Percentiles rank a stretch among this genome's conserved stretches.
Conservation (phyloP, 2,113 vertebrate genomes). For the Tyto alba region DNA sequence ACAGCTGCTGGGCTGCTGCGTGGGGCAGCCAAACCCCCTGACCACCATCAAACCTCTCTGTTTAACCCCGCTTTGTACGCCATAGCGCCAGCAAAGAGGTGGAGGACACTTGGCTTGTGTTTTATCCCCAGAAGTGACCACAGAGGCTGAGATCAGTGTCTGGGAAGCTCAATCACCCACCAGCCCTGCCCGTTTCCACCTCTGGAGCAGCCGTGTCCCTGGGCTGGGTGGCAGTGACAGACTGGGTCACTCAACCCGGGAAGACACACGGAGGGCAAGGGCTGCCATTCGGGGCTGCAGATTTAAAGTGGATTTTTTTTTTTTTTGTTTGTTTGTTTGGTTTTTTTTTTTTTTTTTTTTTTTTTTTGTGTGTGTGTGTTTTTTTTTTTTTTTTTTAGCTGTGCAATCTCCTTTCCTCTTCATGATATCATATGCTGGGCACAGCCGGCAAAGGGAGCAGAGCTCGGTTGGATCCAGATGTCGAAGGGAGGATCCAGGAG, state of each 20-base stretch:
- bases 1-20: not conserved
- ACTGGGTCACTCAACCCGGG: not conserved
- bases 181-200: not conserved
- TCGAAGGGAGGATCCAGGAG: not conserved
- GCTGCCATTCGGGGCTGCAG: not conserved
- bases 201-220: not conserved
- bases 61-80: not conserved
- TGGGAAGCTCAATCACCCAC: not conserved
- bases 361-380: too few species aligned
- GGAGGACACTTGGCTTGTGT: rapidly evolving
- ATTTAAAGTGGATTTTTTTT: too few species aligned
- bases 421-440: rapidly evolving
- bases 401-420: not conserved
- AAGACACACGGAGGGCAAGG: rapidly evolving
- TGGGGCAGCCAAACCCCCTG: not conserved
- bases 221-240: not conserved
- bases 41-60: not conserved
- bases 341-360: too few species aligned
- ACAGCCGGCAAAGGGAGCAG: not conserved
- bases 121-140: not conserved
- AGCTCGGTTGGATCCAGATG: not conserved
- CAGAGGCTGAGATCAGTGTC: not conserved
- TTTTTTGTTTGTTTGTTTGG: too few species aligned
- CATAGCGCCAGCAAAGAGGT: not conserved
- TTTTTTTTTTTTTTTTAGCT: not conserved